Base-by-base conservation (phyloP, 2,797 vertebrate genomes). In the Chlorospingus flavigularis region DNA sequence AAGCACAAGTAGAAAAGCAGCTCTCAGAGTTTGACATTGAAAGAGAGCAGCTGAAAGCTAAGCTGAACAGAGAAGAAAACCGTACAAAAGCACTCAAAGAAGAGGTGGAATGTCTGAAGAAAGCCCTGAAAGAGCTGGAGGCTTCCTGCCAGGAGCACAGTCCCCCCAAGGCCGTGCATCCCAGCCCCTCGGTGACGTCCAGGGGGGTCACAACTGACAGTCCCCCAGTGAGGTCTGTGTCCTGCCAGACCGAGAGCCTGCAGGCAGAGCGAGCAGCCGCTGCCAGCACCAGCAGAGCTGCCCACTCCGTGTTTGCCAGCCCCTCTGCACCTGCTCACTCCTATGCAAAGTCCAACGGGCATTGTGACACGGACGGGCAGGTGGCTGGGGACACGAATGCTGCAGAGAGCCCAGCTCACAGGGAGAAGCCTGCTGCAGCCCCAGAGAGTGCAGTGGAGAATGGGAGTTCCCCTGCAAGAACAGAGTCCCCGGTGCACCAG, bases 1-100 rank as follows among this genome's bases (percentile, higher is more conserved):
- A 99, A 97, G 99, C 98, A 24, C 97, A 97, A 60, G 98, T 98
- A 18, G 99, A 99, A 94, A 98, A 98, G 94, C 99, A 99, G 95
- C 89, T 98, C 93, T 98, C 98, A 0, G 99, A 99, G 97, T 99
- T 99, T 35, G 98, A 99, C 94, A 98, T 98, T 1, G 99, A 99
- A 88, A 97, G 98, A 45, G 98, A 99, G 48, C 98, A 99, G 84
- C 94, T 99, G 96, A 98, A 97, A 90, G 98, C 98, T 50, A 98
- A 98, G 90, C 97, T 99, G 87, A 97, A 98, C 89, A 98, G 98
- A 58, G 99, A 99, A 97, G 99, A 99, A 95, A 98, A 98, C 91
- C 98, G 98, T 90, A 98, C 98, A 37, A 97, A 92, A 77, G 98
- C 98, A 35, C 98, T 99, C 7, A 98, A 98, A 92, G 98, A 98